phyloP scores from a whole-genome alignment of 2,113 vertebrate genomes.

The Salminus brasiliensis region DNA sequence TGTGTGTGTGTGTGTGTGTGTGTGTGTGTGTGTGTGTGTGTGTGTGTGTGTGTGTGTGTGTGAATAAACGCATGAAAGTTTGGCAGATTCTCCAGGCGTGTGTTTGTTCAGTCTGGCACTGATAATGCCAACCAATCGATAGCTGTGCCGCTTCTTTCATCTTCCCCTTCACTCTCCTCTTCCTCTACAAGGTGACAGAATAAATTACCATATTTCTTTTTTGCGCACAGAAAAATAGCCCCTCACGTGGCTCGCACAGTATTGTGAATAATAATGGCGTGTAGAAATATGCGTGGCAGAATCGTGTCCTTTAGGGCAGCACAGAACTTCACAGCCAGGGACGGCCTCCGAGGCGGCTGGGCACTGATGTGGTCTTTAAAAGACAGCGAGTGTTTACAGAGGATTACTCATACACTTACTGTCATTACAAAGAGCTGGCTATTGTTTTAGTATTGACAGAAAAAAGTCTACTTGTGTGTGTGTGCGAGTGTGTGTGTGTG shows the following conservation, averaged over 20 bases:
- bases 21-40: no score
- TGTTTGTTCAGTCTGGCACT: conserved; percentile 43
- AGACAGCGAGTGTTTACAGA: not conserved
- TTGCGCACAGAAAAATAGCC: conserved; percentile 38
- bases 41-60: no score
- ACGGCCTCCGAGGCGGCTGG: conserved; percentile 39
- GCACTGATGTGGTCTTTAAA: conserved; percentile 30
- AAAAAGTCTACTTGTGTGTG: not conserved
- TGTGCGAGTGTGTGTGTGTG: conserved; percentile 24
- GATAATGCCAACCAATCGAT: conserved; percentile 53
- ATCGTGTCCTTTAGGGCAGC: conserved; percentile 22
- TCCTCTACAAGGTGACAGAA: conserved; percentile 49
- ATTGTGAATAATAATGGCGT: conserved; percentile 35
- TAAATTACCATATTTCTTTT: conserved; percentile 56
- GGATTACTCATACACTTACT: not conserved
- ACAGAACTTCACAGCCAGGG: not conserved
- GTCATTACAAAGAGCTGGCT: not conserved
- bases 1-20: not conserved
- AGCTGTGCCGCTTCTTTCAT: conserved; percentile 29
- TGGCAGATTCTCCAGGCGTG: conserved; percentile 22
- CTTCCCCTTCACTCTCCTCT: conserved; percentile 36
- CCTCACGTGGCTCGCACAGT: conserved; percentile 39
- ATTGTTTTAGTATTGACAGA: not conserved
- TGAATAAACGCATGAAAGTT: conserved; percentile 17
- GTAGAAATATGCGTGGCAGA: conserved; percentile 29